Percentiles rank a stretch among this genome's conserved stretches.
Evolutionary conservation across 2,113 vertebrate species (phyloP).

Genomic region (Rhabdomys dilectus): DNA sequence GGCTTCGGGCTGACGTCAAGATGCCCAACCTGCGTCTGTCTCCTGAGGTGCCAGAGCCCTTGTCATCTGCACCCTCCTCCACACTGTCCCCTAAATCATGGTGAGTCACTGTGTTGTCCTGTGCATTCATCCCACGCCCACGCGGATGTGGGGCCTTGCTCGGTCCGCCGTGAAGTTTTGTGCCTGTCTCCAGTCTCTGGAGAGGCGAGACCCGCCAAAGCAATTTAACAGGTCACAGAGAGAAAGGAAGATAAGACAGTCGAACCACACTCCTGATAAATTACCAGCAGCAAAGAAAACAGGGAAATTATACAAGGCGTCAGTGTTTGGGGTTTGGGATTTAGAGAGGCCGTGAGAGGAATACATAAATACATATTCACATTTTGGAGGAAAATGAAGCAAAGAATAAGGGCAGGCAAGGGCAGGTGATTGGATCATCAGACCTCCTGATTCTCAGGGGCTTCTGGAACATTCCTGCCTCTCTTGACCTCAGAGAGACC

Average conservation of each 20-base stretch:
- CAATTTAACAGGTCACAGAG: constrained; percentile 8
- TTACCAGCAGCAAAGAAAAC: constrained; percentile 5
- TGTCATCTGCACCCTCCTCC: constrained; percentile 9
- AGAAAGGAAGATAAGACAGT: constrained; percentile 35
- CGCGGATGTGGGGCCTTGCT: constrained; percentile 12
- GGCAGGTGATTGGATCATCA: background rate
- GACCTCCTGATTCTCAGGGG: background rate
- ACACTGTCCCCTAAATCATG: background rate
- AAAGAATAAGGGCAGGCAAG: background rate
- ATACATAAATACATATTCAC: background rate
- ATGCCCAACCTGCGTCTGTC: constrained; percentile 46
- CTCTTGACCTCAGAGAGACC: background rate
- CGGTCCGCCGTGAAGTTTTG: background rate
- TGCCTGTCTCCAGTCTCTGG: constrained; percentile 49
- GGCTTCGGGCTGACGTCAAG: constrained; percentile 32
- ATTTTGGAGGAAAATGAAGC: background rate
- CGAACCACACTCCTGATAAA: constrained; percentile 37
- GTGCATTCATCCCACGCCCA: constrained; percentile 20
- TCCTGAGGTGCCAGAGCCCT: background rate
- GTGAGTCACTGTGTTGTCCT: constrained; percentile 51
- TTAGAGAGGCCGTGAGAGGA: background rate
- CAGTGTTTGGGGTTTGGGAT: background rate
- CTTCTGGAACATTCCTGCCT: fast-evolving
- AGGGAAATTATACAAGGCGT: background rate
- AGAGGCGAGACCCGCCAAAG: constrained; percentile 46